Conservation (phyloP, 2,797 vertebrate species). For the Cossypha dichroa region DNA sequence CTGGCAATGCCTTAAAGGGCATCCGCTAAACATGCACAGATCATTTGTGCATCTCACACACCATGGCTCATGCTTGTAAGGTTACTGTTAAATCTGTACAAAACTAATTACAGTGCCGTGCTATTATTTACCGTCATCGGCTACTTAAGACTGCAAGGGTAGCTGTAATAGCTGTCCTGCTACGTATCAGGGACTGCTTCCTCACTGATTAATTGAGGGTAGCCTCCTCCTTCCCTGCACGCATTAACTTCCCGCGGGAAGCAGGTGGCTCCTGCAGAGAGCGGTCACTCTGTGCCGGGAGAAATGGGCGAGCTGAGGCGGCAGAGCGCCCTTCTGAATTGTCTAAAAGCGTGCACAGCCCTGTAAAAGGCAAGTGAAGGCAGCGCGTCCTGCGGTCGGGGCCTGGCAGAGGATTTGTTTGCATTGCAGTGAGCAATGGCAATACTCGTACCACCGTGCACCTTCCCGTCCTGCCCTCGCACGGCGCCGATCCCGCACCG, state of each 20-base stretch:
- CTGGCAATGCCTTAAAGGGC: neutral
- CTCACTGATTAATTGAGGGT: neutral
- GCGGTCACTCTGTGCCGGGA: neutral
- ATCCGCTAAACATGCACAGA: rapidly evolving
- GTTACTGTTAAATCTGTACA: neutral
- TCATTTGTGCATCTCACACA: rapidly evolving
- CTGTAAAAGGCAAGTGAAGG: rapidly evolving
- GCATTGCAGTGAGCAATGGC: neutral
- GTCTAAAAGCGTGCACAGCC: rapidly evolving
- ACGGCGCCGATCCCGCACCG: rapidly evolving
- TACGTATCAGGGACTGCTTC: neutral
- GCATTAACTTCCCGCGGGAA: neutral
- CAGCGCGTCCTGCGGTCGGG: neutral
- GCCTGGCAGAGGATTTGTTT: neutral
- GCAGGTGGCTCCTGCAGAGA: neutral
- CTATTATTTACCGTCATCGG: neutral
- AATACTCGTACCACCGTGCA: rapidly evolving
- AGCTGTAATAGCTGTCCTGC: neutral
- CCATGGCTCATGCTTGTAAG: rapidly evolving
- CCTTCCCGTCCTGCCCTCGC: neutral
- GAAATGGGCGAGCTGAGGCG: rapidly evolving
- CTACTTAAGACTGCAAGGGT: neutral
- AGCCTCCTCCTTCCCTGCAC: neutral
- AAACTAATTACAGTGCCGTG: neutral
- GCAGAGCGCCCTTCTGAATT: rapidly evolving